Percentiles rank a stretch among this genome's conserved stretches.
These are phyloP conservation scores for Erethizon dorsatum DNA, from an alignment of 2,797 vertebrate genomes.

Conservation along the genomic window DNA sequence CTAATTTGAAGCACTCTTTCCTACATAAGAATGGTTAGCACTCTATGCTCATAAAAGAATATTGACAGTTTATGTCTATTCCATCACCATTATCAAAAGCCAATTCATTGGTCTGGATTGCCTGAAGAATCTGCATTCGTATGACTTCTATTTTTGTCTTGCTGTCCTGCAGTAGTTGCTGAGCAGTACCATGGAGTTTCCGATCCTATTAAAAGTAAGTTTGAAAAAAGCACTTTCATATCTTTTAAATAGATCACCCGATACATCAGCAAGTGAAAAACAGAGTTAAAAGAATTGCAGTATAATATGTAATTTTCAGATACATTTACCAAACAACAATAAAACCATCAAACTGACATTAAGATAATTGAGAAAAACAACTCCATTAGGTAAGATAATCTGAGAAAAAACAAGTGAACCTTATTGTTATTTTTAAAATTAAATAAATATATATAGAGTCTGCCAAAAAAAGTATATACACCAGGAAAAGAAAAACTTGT, in stretches of 20 bases:
- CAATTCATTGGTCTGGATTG: conserved; percentile 97
- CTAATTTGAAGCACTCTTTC: conserved; percentile 44
- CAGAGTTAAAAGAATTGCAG: background rate
- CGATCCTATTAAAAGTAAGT: conserved; percentile 93
- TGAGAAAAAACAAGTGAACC: conserved; percentile 35
- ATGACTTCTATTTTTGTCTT: conserved; percentile 99
- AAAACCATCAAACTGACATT: background rate
- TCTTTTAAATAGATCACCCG: conserved; percentile 65
- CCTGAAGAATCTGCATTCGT: conserved; percentile 99
- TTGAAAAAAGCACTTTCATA: conserved; percentile 74
- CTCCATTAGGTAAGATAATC: conserved; percentile 3
- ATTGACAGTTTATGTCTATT: conserved; percentile 86
- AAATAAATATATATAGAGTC: background rate
- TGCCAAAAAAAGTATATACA: background rate
- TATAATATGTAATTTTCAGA: background rate
- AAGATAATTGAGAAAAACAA: conserved; percentile 22
- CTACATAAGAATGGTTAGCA: conserved; percentile 36
- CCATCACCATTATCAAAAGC: conserved; percentile 96
- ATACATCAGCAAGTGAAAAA: conserved; percentile 47
- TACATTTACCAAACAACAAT: background rate
- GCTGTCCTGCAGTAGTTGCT: conserved; percentile 99
- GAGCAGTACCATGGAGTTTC: conserved; percentile 97
- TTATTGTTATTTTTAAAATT: background rate
- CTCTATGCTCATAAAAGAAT: conserved; percentile 68
- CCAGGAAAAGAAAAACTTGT: background rate